A percentile compares a stretch with the other conserved stretches of the same genome.
phyloP scores from a whole-genome alignment of 2,888 invertebrate genomes.

The Nephrotoma appendiculata region DNA sequence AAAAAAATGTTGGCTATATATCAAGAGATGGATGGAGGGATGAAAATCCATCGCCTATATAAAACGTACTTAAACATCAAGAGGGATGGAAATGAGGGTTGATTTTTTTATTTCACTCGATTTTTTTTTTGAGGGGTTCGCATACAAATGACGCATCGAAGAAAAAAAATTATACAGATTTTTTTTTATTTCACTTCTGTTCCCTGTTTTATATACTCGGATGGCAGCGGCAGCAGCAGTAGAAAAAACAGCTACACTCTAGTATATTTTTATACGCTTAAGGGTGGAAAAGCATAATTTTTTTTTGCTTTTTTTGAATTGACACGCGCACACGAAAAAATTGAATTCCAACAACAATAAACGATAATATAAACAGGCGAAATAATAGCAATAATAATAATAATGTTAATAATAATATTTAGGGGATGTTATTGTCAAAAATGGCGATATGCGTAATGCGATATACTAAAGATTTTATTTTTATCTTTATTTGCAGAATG shows the following conservation, averaged over 20 bases:
- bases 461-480: neutral
- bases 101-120: neutral
- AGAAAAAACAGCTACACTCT: neutral
- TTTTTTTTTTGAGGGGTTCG: conserved; percentile 1
- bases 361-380: neutral
- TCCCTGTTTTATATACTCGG: neutral
- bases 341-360: neutral
- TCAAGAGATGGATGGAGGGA: neutral
- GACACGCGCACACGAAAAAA: neutral
- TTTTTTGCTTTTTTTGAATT: neutral
- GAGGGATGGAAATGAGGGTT: neutral
- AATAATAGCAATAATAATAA: neutral
- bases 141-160: conserved; percentile 1
- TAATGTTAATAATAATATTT: neutral
- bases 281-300: neutral
- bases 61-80: neutral
- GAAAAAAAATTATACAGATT: neutral
- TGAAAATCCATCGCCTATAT: neutral
- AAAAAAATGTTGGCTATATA: neutral
- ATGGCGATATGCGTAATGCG: neutral
- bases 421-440: neutral
- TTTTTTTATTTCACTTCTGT: neutral
- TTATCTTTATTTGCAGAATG: conserved; percentile 18
- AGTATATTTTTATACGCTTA: neutral
- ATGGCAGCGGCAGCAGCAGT: neutral